phyloP scores from a whole-genome alignment of 2,888 invertebrate genomes.

The Mactromeris polynyma region DNA sequence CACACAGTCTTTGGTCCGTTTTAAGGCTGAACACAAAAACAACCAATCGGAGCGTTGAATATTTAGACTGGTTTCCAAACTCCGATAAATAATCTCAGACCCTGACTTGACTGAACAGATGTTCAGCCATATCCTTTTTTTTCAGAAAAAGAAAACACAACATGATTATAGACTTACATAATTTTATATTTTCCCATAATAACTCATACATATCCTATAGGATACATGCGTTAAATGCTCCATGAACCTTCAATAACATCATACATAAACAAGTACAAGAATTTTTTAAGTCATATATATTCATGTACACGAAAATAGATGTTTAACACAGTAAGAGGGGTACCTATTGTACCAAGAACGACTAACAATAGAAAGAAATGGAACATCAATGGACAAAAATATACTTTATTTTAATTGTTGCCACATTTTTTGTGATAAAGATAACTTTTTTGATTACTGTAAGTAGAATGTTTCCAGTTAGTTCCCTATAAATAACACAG shows the following conservation, averaged over 20 bases:
- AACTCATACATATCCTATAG: conserved; percentile 22
- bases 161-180: neutral
- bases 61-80: too few relatives aligned
- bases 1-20: too few relatives aligned
- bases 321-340: neutral
- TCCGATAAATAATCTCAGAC: too few relatives aligned
- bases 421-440: too few relatives aligned
- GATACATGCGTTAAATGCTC: conserved; percentile 30
- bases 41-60: too few relatives aligned
- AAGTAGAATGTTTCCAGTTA: too few relatives aligned
- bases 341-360: neutral
- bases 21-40: too few relatives aligned
- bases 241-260: neutral
- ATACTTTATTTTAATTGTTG: too few relatives aligned
- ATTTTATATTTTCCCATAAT: conserved; percentile 23
- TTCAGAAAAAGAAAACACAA: neutral
- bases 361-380: neutral
- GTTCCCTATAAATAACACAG: too few relatives aligned
- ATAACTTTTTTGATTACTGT: too few relatives aligned
- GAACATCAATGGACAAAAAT: neutral
- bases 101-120: too few relatives aligned
- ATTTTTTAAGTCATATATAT: neutral
- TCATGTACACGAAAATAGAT: conserved; percentile 11
- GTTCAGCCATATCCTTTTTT: too few relatives aligned
- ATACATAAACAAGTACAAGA: conserved; percentile 4